Percentiles rank a stretch among this genome's conserved stretches.
Evolutionary conservation across 2,113 vertebrate species (phyloP).

Genomic region (Lota lota): DNA sequence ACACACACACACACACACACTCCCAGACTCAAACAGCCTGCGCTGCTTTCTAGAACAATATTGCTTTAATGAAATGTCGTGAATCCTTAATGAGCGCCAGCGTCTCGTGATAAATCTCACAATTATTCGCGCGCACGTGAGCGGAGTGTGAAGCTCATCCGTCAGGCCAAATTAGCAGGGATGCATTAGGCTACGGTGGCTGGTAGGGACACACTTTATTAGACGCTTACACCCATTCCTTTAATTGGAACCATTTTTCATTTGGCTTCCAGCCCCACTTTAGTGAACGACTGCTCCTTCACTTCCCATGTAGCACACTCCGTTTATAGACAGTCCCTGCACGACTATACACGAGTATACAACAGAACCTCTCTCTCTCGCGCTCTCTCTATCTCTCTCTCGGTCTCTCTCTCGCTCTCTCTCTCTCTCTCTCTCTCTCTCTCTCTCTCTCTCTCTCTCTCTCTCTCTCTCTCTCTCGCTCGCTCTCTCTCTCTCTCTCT

Average conservation of each 20-base stretch:
- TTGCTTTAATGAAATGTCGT: constrained; percentile 77
- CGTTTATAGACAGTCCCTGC: neutral
- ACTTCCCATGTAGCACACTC: constrained; percentile 80
- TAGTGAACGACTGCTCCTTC: constrained; percentile 86
- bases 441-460: no score
- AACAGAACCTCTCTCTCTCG: no score
- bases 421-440: no score
- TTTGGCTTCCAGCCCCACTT: constrained; percentile 83
- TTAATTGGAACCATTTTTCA: constrained; percentile 99
- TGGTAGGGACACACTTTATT: constrained; percentile 96
- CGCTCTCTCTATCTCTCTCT: no score
- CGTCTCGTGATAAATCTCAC: constrained; percentile 90
- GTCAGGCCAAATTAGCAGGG: constrained; percentile 96
- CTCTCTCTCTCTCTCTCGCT: no score
- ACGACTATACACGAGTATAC: no score
- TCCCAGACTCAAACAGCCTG: constrained; percentile 66
- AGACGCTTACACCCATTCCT: constrained; percentile 96
- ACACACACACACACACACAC: no score
- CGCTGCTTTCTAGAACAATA: constrained; percentile 74
- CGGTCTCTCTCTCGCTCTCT: no score
- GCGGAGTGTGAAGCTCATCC: constrained; percentile 89
- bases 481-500: no score
- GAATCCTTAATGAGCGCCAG: constrained; percentile 83
- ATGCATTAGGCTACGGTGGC: constrained; percentile 94
- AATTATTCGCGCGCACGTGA: constrained; percentile 91